Evolutionary conservation across 1,140 invertebrate species (phyloP), one percentile per base, ranked within the genome.

Genomic region (Lineus longissimus): DNA sequence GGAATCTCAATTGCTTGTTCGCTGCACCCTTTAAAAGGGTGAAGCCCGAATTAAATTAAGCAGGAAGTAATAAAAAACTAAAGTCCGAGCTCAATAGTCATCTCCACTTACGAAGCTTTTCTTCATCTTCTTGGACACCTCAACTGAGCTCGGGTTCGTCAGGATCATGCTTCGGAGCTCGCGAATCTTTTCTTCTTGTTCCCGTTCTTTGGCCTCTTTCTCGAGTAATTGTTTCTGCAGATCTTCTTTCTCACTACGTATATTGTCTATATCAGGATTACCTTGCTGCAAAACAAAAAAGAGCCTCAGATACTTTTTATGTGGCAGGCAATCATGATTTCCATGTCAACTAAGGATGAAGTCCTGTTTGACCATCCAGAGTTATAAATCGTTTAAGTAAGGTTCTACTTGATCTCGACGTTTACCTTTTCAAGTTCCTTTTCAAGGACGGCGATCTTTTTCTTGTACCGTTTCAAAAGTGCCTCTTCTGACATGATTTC

Each of bases 401-500:
- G n/a, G n/a, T n/a, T n/a, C n/a, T n/a, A n/a, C n/a, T n/a, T n/a
- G n/a, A n/a, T n/a, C n/a, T n/a, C n/a, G n/a, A n/a, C n/a, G n/a
- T n/a, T 62, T 69, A 78, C 76, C 69, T 68, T 59, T 57, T 68
- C 67, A 22, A 79, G 67, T 36, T 71, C 61, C 45, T 72, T 62
- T 60, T 78, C 62, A 17, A 79, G 67, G 15, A 62, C 59, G 2
- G 66, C 51, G 51, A 81, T 76, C 62, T 78, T 71, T 19, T 63
- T 61, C 43, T 70, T 60, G 40, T 71, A 74, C 29, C 75, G 66
- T 66, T 75, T 78, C 45, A 79, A 62, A 61, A 79, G 59, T 15
- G 79, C 76, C 31, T 70, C 70, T 43, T 77, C 76, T 30, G 76
- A 76, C 47, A 79, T 55, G 2, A 77, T 82, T 69, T 87, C 86